phyloP scores from a whole-genome alignment of 2,888 invertebrate genomes.

The Torymus aiolomorphi region DNA sequence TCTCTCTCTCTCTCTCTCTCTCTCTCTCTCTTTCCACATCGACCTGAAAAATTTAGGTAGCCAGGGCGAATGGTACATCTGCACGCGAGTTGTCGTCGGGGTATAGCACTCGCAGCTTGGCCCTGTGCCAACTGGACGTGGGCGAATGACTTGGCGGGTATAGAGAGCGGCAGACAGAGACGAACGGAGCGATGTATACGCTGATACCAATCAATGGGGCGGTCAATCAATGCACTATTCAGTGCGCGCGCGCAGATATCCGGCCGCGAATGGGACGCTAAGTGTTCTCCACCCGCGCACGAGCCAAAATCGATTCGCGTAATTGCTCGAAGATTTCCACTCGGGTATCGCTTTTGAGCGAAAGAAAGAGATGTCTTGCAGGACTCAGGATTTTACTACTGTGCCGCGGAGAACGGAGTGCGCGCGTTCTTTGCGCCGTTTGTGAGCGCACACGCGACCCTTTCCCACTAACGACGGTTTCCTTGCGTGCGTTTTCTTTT shows the following conservation, averaged over 20 bases:
- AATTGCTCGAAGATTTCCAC: too few relatives aligned
- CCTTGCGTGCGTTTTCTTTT: too few relatives aligned
- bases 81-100: background rate
- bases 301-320: slow-evolving; percentile 1
- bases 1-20: too few relatives aligned
- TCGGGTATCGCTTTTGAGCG: too few relatives aligned
- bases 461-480: too few relatives aligned
- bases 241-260: slow-evolving; percentile 17
- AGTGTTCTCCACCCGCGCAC: slow-evolving; percentile 19
- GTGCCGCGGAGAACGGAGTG: too few relatives aligned
- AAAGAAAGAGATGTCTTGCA: too few relatives aligned
- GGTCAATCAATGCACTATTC: slow-evolving; percentile 51
- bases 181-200: background rate
- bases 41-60: slow-evolving; percentile 29
- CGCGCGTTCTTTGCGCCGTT: too few relatives aligned
- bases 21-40: background rate
- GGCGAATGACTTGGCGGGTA: background rate
- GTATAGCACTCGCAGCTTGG: slow-evolving; percentile 28
- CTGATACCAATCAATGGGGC: slow-evolving; percentile 38
- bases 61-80: background rate
- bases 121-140: slow-evolving; percentile 24
- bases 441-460: too few relatives aligned
- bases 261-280: slow-evolving; percentile 35
- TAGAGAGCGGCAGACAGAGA: background rate
- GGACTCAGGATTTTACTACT: too few relatives aligned